A percentile compares a stretch with the other conserved stretches of the same genome.
Evolutionary conservation across 30 jellyfish, hydroid and myxozoan genomes (phyloP).

Genomic region (Aurelia sp.): DNA sequence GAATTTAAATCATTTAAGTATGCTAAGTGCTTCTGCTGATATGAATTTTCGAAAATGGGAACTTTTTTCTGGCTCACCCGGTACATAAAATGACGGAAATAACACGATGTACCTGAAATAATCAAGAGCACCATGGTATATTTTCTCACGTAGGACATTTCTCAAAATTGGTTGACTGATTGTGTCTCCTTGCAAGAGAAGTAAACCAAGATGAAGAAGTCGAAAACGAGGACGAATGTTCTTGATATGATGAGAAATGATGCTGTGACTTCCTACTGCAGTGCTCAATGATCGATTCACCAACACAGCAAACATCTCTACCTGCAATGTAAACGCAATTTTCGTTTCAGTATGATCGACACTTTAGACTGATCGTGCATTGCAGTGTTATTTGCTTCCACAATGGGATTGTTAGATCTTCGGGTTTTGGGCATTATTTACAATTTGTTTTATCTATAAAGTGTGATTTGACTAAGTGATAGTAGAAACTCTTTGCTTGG

Average conservation of each 20-base stretch:
- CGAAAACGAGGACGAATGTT: conserved; percentile 85
- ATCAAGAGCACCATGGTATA: conserved; percentile 88
- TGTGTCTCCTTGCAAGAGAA: conserved; percentile 69
- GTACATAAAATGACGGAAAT: neutral
- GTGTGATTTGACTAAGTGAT: no score
- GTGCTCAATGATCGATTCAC: conserved; percentile 78
- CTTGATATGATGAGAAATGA: conserved; percentile 70
- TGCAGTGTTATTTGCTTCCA: no score
- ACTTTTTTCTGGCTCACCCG: no score
- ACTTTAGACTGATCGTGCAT: no score
- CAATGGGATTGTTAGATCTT: no score
- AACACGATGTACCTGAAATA: conserved; percentile 75
- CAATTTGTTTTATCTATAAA: no score
- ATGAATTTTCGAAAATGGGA: no score
- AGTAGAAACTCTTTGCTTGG: no score
- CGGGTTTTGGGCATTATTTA: no score
- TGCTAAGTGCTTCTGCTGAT: no score
- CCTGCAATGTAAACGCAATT: conserved; percentile 40
- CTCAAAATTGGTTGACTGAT: conserved; percentile 81
- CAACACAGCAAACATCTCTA: conserved; percentile 87
- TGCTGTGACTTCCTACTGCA: conserved; percentile 80
- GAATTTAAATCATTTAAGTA: no score
- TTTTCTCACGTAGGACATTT: conserved; percentile 79
- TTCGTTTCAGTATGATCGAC: no score
- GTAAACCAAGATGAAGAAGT: conserved; percentile 88